A percentile compares a stretch with the other conserved stretches of the same genome.
phyloP scores from a whole-genome alignment of 2,888 invertebrate species.

The Autographa pulchrina region DNA sequence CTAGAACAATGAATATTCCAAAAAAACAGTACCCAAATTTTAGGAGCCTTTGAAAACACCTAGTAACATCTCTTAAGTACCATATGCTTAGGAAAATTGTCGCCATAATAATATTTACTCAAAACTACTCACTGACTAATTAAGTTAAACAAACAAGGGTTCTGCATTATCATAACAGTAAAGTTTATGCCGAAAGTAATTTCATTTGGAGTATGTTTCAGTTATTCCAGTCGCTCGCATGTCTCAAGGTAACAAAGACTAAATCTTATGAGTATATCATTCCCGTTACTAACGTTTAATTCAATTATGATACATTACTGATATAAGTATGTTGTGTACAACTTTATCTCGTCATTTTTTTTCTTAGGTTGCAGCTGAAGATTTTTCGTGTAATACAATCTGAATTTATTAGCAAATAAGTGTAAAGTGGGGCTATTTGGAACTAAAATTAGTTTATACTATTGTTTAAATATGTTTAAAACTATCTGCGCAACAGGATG shows the following conservation, averaged over 20 bases:
- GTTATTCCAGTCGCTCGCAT: conserved; percentile 16
- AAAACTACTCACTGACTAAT: conserved; percentile 10
- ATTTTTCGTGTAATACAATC: too few relatives aligned
- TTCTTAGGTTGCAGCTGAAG: too few relatives aligned
- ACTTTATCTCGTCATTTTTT: too few relatives aligned
- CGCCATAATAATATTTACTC: neutral
- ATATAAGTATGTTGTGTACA: neutral
- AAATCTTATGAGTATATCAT: conserved; percentile 12
- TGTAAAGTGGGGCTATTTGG: too few relatives aligned
- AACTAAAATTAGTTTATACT: too few relatives aligned
- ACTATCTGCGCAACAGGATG: too few relatives aligned
- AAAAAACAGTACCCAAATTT: too few relatives aligned
- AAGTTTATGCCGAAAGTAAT: conserved; percentile 32
- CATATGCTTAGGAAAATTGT: neutral
- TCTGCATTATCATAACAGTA: conserved; percentile 22
- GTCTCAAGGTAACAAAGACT: conserved; percentile 39
- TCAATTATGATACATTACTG: neutral
- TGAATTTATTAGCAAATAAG: too few relatives aligned
- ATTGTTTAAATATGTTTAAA: too few relatives aligned
- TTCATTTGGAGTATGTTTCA: conserved; percentile 17
- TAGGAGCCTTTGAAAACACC: too few relatives aligned
- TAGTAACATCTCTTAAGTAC: neutral
- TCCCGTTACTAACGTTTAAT: conserved; percentile 11
- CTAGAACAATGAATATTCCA: too few relatives aligned
- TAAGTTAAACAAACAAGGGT: conserved; percentile 33